phyloP scores from a whole-genome alignment of 2,113 vertebrate genomes.

The Calypte anna region DNA sequence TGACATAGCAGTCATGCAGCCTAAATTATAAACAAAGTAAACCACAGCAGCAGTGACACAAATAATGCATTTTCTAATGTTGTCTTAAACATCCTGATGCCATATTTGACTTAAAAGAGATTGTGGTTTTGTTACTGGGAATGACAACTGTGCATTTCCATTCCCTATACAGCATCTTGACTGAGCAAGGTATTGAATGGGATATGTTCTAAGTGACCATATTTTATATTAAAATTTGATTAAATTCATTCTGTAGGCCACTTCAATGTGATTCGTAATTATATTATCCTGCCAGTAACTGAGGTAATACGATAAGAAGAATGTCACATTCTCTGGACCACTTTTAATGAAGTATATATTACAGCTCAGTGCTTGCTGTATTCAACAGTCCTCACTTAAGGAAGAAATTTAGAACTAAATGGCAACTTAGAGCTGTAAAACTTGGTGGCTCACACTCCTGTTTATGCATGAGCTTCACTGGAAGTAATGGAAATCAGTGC shows the following conservation, averaged over 20 bases:
- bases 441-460: not conserved
- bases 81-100: conserved; percentile 38
- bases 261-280: conserved; percentile 64
- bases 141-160: not conserved
- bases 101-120: conserved; percentile 26
- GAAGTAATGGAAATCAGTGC: not conserved
- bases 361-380: not conserved
- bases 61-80: not conserved
- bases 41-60: conserved; percentile 2
- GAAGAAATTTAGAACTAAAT: conserved; percentile 33
- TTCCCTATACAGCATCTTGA: not conserved
- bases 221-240: conserved; percentile 64
- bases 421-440: conserved; percentile 6
- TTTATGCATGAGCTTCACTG: not conserved
- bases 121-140: conserved; percentile 17
- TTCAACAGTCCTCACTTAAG: conserved; percentile 14
- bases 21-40: not conserved
- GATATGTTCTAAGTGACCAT: conserved; percentile 22
- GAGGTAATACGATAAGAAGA: conserved; percentile 67
- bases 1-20: not conserved
- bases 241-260: conserved; percentile 61
- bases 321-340: conserved; percentile 44
- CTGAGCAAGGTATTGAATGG: conserved; percentile 21
- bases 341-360: conserved; percentile 41
- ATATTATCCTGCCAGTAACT: conserved; percentile 62